Percentiles rank a stretch among this genome's conserved stretches.
These are phyloP conservation scores for Tipula helvola DNA, from an alignment of 2,888 invertebrate genomes.

Conservation along the genomic window DNA sequence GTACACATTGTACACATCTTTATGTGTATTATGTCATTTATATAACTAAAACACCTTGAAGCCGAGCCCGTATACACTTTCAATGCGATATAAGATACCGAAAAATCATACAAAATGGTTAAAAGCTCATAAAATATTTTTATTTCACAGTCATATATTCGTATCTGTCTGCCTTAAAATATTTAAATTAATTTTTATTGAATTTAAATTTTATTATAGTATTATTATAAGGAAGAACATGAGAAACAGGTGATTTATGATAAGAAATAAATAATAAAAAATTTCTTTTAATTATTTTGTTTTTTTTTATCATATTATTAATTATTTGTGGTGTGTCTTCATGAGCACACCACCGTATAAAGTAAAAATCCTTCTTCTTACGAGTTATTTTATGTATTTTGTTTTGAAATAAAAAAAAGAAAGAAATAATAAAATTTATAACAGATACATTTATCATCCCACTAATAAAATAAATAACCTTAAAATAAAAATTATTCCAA, in stretches of 20 bases:
- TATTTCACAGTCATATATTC: neutral
- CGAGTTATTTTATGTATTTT: neutral
- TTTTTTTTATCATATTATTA: neutral
- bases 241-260: neutral
- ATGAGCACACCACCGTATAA: neutral
- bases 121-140: neutral
- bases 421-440: neutral
- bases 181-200: neutral
- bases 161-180: neutral
- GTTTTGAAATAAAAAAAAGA: neutral
- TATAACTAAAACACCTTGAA: neutral
- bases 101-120: neutral
- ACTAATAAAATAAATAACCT: conserved; percentile 4
- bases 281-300: neutral
- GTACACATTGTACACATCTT: too few relatives aligned
- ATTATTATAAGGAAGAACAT: neutral
- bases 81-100: neutral
- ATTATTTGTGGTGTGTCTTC: neutral
- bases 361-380: neutral
- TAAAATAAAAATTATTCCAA: conserved; percentile 4
- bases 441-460: conserved; percentile 4
- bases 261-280: neutral
- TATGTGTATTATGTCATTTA: too few relatives aligned
- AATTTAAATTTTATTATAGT: neutral
- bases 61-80: neutral